Evolutionary conservation across 2,113 vertebrate species (phyloP), one percentile per base, ranked within the genome.

Genomic region (Peromyscus maniculatus): DNA sequence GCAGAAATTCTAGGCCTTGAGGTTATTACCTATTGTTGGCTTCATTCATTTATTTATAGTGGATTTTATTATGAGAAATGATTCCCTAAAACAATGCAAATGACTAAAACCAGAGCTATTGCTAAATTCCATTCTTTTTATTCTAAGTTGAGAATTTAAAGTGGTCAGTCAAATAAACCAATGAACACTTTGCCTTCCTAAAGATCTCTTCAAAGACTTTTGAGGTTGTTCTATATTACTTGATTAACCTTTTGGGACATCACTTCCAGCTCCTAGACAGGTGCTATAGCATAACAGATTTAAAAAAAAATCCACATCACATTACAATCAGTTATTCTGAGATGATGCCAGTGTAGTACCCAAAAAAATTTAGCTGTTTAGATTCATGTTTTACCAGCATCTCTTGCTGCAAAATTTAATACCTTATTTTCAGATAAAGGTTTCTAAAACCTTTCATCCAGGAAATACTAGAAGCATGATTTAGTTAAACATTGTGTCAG

Each of bases 361-460:
- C 95, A 97, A 52, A 97, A 17, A 80, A 91, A 93, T n/a, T 94
- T 95, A 95, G 49, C 87, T 98, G n/a, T 94, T 95, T 93, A 94
- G 95, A 93, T 87, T 93, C 43, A 77, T 87, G 72, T 91, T 96
- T 93, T 79, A 90, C 57, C 77, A 93, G 52, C 74, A 92, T 93
- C 83, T 95, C 87, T 94, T 93, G 36, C 71, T 77, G 80, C 49
- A n/a, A 96, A 66, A 86, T 88, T 91, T 97, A 84, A 88, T 90
- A 93, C 46, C 64, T 95, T 82, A 89, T 91, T 87, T 31, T 97
- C 94, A 91, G 64, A 88, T 95, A 69, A 93, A 22, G 12, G 55
- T 90, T 91, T 96, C 62, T 94, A 91, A 91, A 83, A 69, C 10
- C 24, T 86, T 96, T 96, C 55, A 96, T 94, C 33, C 55, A 69